These are phyloP conservation scores for Cyprinella venusta DNA, from an alignment of 2,797 vertebrate species.

Conservation along the genomic window DNA sequence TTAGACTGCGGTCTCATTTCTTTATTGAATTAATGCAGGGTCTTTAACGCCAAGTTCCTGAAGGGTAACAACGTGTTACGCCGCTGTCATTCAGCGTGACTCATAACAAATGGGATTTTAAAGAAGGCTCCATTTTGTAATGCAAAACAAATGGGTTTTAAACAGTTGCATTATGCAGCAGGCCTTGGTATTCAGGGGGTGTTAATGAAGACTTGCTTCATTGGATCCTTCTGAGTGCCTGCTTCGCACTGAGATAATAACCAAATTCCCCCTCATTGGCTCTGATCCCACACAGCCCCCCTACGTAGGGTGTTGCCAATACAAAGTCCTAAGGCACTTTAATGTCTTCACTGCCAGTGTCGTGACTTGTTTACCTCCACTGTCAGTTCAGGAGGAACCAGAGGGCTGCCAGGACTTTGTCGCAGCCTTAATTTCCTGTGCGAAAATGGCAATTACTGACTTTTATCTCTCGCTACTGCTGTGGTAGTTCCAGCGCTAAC, in stretches of 20 bases:
- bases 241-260: constrained; percentile 50
- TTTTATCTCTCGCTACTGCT: constrained; percentile 58
- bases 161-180: constrained; percentile 36
- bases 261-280: constrained; percentile 30
- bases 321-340: constrained; percentile 42
- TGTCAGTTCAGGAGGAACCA: constrained; percentile 60
- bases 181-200: constrained; percentile 25
- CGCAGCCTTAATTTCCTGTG: constrained; percentile 73
- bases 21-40: constrained; percentile 40
- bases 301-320: constrained; percentile 36
- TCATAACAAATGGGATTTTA: constrained; percentile 40
- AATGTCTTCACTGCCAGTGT: constrained; percentile 45
- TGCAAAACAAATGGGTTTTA: constrained; percentile 49
- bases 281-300: constrained; percentile 18
- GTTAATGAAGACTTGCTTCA: constrained; percentile 46
- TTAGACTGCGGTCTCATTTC: constrained; percentile 44
- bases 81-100: constrained; percentile 37
- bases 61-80: constrained; percentile 23
- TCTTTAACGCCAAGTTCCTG: constrained; percentile 28
- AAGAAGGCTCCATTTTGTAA: constrained; percentile 35
- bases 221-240: constrained; percentile 20
- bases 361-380: constrained; percentile 61
- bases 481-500: constrained; percentile 55
- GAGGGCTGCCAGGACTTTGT: constrained; percentile 59
- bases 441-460: constrained; percentile 74